Evolutionary conservation across 2,888 invertebrate genomes (phyloP), one percentile per base, ranked within the genome.

Genomic region (Nemotelus pantherinus): DNA sequence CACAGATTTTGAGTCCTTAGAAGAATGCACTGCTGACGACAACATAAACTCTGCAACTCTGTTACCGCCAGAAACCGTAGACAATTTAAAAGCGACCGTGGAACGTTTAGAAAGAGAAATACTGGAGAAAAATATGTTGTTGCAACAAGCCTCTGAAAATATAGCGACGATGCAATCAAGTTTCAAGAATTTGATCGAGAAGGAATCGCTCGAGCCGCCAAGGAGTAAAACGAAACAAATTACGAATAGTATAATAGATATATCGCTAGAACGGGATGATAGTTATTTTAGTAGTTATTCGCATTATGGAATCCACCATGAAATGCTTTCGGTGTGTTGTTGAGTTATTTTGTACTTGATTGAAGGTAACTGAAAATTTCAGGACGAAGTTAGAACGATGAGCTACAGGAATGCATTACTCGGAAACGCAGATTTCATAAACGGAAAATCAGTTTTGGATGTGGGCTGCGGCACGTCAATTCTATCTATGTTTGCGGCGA

Each of bases 391-490:
- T 3, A 89, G 98, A 76, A 98, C 98, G 2, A 92, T 93, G 84
- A 93, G 94, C 81, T 98, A 98, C 84, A 90, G 93, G 82, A 91
- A 95, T 87, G 95, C 97, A 43, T 92, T 98, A 80, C 84, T 94
- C 71, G 90, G 91, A 39, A 97, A 97, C 85, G 88, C 88, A 48
- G 89, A 91, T 50, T 87, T 90, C 77, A 90, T 97, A 75, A 88
- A 89, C 82, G 92, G 91, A 58, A 96, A 96, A 87, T 88, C 91
- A 43, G 95, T 99, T 41, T 88, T 99, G 79, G 99, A 99, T 89
- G 92, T 99, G 77, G 99, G 99, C 53, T 98, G 98, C 87, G 99
- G 99, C 44, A 99, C 99, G 1, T 96, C 97, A 47, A 98, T 99
- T 82, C 88, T 99, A 44, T 98, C 98, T 10, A 97, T 99, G 96